Evolutionary conservation across 92 coral and sea anemone genomes (phyloP).

Genomic region (Zoanthus sociatus): DNA sequence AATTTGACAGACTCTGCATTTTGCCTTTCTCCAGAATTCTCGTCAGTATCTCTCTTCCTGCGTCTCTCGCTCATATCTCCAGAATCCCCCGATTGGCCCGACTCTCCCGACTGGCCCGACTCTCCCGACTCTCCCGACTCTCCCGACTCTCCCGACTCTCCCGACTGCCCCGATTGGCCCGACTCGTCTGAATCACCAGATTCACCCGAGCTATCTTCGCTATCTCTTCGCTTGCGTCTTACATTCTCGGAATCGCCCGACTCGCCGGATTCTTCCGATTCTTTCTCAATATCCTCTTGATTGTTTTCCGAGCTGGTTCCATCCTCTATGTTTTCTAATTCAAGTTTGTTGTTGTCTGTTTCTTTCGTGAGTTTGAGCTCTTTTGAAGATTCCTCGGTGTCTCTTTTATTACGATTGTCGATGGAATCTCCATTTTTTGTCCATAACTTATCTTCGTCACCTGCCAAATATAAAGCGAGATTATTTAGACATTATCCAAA

Average conservation of each 20-base stretch:
- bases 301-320: not conserved
- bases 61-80: not conserved
- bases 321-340: not conserved
- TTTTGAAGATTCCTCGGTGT: not conserved
- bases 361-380: not conserved
- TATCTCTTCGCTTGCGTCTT: slow-evolving; percentile 29
- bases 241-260: slow-evolving; percentile 47
- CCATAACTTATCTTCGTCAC: not conserved
- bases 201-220: slow-evolving; percentile 42
- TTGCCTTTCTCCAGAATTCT: not conserved
- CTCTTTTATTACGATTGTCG: not conserved
- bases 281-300: not conserved
- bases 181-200: slow-evolving; percentile 43
- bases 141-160: not conserved
- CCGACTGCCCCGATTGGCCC: slow-evolving; percentile 24
- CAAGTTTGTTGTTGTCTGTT: not conserved
- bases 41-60: not conserved
- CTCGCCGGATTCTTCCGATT: not conserved
- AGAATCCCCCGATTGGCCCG: not conserved
- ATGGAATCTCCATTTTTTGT: not conserved
- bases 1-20: not conserved
- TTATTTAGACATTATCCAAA: no score
- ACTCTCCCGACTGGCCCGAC: not conserved
- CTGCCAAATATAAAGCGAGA: not conserved
- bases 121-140: not conserved